These are phyloP conservation scores for Sula dactylatra DNA, from an alignment of 2,113 vertebrate species.

Conservation along the genomic window DNA sequence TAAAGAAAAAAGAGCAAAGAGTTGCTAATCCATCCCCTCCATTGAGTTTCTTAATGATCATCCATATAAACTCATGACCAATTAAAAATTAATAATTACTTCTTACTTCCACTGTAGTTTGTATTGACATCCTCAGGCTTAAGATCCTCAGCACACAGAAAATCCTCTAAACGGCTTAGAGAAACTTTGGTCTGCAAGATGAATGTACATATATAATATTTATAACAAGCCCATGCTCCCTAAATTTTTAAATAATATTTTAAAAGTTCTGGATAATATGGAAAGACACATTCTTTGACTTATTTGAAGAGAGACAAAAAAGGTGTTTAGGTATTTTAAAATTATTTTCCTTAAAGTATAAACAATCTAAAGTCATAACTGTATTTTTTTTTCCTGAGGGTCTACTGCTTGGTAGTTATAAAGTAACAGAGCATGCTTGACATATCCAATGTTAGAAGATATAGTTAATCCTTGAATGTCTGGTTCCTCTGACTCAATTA, in stretches of 20 bases:
- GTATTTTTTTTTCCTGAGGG: neutral
- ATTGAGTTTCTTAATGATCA: neutral
- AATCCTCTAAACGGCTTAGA: slow-evolving; percentile 40
- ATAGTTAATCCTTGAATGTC: neutral
- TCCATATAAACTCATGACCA: neutral
- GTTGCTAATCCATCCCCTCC: neutral
- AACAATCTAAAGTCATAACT: neutral
- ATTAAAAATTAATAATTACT: neutral
- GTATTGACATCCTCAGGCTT: slow-evolving; percentile 35
- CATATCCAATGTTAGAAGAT: neutral
- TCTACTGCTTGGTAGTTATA: neutral
- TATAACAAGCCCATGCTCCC: neutral
- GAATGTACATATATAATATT: neutral
- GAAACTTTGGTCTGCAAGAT: slow-evolving; percentile 60
- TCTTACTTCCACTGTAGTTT: slow-evolving; percentile 53
- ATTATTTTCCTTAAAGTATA: neutral
- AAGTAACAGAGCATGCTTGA: neutral
- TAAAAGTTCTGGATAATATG: neutral
- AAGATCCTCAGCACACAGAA: slow-evolving; percentile 59
- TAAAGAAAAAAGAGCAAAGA: neutral
- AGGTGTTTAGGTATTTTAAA: neutral
- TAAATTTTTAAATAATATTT: neutral
- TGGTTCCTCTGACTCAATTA: neutral
- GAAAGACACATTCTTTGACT: neutral
- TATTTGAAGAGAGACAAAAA: neutral